A percentile compares a stretch with the other conserved stretches of the same genome.
Evolutionary conservation across 2,888 invertebrate genomes (phyloP).

Genomic region (Dexiosoma caninum): DNA sequence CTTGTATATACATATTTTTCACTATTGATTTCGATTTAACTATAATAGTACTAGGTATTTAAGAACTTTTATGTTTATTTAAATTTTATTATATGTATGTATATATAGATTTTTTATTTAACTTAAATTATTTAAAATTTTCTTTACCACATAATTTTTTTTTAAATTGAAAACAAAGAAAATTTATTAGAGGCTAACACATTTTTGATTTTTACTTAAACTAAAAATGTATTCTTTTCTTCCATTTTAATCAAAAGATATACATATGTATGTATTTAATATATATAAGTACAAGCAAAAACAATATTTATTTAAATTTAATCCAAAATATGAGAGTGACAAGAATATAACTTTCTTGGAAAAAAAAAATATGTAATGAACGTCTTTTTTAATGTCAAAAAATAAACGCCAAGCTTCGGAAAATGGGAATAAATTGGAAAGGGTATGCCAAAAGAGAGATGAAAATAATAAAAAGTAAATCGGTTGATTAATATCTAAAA

Average conservation of each 20-base stretch:
- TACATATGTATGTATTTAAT: too few relatives aligned
- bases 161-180: conserved; percentile 31
- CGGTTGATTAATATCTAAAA: neutral
- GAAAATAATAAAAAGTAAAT: neutral
- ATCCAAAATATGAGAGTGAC: too few relatives aligned
- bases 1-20: too few relatives aligned
- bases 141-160: conserved; percentile 40
- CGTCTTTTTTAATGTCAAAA: conserved; percentile 30
- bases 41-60: conserved; percentile 27
- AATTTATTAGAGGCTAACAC: conserved; percentile 4
- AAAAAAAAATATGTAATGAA: neutral
- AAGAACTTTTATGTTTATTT: neutral
- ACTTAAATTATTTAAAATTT: conserved; percentile 54
- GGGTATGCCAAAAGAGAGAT: neutral
- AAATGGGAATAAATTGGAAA: conserved; percentile 18
- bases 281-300: conserved; percentile 56
- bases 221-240: conserved; percentile 12
- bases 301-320: conserved; percentile 24
- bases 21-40: too few relatives aligned
- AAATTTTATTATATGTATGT: conserved; percentile 8
- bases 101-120: conserved; percentile 39
- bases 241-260: conserved; percentile 23
- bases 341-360: too few relatives aligned
- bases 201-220: conserved; percentile 22
- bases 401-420: conserved; percentile 32